Percentiles rank a stretch among this genome's conserved stretches.
phyloP scores from a whole-genome alignment of 2,888 invertebrate species.

The Myopa testacea region DNA sequence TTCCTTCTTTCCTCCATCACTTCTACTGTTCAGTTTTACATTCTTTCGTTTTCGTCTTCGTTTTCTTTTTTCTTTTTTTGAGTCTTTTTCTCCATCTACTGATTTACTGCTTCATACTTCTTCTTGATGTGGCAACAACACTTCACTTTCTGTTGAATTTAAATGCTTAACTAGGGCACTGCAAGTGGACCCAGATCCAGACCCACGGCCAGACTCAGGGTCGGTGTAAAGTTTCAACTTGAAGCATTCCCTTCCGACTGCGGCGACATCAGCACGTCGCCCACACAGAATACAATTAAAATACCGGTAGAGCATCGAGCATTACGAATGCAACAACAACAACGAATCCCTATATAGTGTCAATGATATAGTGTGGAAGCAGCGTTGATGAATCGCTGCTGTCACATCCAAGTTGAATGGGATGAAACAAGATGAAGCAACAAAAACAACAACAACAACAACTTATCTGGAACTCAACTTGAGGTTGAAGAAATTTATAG shows the following conservation, averaged over 20 bases:
- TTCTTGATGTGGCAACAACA: too few species aligned
- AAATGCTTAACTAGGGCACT: too few species aligned
- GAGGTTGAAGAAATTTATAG: conserved; percentile 5
- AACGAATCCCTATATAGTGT: conserved; percentile 11
- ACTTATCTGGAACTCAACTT: conserved; percentile 40
- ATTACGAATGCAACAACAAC: background rate
- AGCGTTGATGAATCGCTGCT: conserved; percentile 7
- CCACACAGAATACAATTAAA: background rate
- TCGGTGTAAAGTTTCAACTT: background rate
- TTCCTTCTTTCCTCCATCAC: background rate
- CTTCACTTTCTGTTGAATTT: too few species aligned
- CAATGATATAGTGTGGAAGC: background rate
- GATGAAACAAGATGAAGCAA: background rate
- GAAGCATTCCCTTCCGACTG: background rate
- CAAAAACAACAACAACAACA: conserved; percentile 51
- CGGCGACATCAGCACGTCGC: background rate
- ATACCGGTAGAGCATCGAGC: background rate
- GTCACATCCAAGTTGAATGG: background rate
- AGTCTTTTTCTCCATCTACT: background rate
- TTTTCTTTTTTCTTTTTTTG: background rate
- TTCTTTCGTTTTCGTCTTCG: background rate
- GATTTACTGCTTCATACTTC: too few species aligned
- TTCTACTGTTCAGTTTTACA: background rate
- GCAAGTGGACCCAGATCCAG: too few species aligned
- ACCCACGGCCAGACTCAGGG: too few species aligned